phyloP scores from a whole-genome alignment of 2,888 invertebrate species.

The Philereme vetulata region DNA sequence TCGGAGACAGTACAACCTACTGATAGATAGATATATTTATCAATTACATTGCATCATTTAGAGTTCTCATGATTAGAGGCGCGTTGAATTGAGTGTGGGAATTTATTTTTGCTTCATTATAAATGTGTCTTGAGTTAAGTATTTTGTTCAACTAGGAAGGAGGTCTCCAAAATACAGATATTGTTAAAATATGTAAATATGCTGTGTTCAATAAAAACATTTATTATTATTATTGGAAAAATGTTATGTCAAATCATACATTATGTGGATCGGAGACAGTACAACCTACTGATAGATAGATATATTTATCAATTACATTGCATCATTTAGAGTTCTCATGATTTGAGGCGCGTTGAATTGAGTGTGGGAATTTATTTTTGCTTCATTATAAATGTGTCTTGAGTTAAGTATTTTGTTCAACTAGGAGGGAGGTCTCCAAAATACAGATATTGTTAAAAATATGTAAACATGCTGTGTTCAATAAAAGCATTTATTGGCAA shows the following conservation, averaged over 20 bases:
- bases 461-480: too few relatives aligned
- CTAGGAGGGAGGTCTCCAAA: too few relatives aligned
- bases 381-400: too few relatives aligned
- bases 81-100: background rate
- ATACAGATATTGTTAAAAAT: too few relatives aligned
- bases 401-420: too few relatives aligned
- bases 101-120: background rate
- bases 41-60: constrained; percentile 13
- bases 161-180: too few relatives aligned
- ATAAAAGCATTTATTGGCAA: constrained; percentile 6
- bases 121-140: too few relatives aligned
- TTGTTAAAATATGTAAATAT: too few relatives aligned
- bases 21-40: constrained; percentile 1
- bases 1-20: constrained; percentile 2
- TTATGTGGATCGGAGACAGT: constrained; percentile 5
- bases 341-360: background rate
- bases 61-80: constrained; percentile 8
- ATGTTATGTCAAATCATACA: constrained; percentile 9
- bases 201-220: too few relatives aligned
- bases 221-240: too few relatives aligned
- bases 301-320: constrained; percentile 8
- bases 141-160: too few relatives aligned
- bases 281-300: background rate
- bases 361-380: background rate
- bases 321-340: constrained; percentile 13